Percentiles rank a stretch among this genome's conserved stretches.
Conservation (phyloP, 2,797 vertebrate genomes). For the Microcaecilia unicolor region DNA sequence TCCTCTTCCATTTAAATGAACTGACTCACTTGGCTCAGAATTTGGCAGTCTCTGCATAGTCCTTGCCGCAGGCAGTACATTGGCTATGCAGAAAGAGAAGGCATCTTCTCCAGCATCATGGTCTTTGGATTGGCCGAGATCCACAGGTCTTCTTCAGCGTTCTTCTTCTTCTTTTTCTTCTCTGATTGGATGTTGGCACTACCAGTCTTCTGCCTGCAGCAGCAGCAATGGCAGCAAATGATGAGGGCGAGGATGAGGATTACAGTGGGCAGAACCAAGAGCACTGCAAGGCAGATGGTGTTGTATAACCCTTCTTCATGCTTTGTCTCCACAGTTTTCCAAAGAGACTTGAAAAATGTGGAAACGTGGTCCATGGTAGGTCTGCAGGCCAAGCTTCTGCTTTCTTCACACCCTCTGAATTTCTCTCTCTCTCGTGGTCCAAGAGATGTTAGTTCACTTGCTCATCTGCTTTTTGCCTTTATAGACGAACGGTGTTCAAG, state of each 20-base stretch:
- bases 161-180: constrained; percentile 63
- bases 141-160: constrained; percentile 81
- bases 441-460: background rate
- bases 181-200: constrained; percentile 25
- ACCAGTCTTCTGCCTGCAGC: constrained; percentile 52
- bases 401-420: background rate
- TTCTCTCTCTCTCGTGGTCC: background rate
- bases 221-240: constrained; percentile 89
- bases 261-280: constrained; percentile 71
- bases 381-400: no score
- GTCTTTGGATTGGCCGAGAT: constrained; percentile 75
- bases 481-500: no score
- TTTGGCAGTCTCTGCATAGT: no score
- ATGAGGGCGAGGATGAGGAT: constrained; percentile 60
- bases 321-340: constrained; percentile 64
- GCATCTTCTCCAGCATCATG: constrained; percentile 70
- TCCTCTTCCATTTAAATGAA: no score
- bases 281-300: constrained; percentile 73
- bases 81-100: constrained; percentile 48
- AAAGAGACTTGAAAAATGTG: constrained; percentile 69
- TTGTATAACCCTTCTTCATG: constrained; percentile 81
- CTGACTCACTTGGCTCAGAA: no score
- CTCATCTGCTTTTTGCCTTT: no score
- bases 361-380: constrained; percentile 50
- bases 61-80: no score